Evolutionary conservation across 2,113 vertebrate genomes (phyloP).

Genomic region (Apodemus sylvaticus): DNA sequence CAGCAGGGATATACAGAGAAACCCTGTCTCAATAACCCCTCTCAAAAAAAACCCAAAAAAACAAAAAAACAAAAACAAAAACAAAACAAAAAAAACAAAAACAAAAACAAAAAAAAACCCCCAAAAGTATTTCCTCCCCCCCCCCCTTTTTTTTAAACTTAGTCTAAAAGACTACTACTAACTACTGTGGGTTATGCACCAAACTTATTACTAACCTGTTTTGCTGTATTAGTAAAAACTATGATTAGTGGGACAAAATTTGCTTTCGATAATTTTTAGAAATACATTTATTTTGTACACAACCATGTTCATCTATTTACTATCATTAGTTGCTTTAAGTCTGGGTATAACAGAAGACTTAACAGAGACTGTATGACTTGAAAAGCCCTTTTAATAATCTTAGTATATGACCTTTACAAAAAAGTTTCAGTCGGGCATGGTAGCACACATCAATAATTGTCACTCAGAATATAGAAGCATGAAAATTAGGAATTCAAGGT

Average conservation of each 20-base stretch:
- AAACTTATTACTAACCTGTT: not conserved
- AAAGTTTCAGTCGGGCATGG: not conserved
- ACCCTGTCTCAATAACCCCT: not conserved
- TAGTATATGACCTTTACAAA: not conserved
- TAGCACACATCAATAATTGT: not conserved
- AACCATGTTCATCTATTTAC: not conserved
- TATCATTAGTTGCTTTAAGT: not conserved
- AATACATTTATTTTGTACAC: constrained; percentile 1
- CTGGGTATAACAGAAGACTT: not conserved
- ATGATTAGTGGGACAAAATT: not conserved
- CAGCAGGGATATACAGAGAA: not conserved
- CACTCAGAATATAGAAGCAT: not conserved
- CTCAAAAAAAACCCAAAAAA: too few species aligned
- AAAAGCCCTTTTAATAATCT: constrained; percentile 33
- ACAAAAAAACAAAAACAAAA: too few species aligned
- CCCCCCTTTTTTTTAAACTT: not conserved
- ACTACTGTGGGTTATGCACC: not conserved
- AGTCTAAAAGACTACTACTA: not conserved
- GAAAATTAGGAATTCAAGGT: not conserved
- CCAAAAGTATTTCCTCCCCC: too few species aligned
- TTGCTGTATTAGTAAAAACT: not conserved
- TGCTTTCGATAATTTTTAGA: not conserved
- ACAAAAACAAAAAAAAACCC: too few species aligned
- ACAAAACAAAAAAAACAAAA: too few species aligned
- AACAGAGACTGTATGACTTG: not conserved